A percentile compares a stretch with the other conserved stretches of the same genome.
Evolutionary conservation across 2,797 vertebrate genomes (phyloP).

Genomic region (Cynopterus sphinx): DNA sequence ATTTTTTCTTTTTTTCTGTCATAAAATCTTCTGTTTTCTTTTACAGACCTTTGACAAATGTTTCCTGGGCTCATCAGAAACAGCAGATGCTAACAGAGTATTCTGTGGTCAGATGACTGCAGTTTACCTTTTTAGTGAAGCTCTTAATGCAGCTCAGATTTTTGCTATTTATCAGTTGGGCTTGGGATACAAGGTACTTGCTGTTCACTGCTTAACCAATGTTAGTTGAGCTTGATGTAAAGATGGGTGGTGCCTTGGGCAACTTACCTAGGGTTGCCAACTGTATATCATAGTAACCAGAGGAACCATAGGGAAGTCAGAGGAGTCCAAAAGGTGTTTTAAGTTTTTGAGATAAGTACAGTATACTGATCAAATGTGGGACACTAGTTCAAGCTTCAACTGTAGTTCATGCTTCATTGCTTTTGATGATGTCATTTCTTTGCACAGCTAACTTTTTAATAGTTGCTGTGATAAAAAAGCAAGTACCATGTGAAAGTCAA

Average conservation of each 20-base stretch:
- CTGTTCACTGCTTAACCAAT: neutral
- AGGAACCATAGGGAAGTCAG: neutral
- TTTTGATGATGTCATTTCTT: neutral
- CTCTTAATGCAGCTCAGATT: slow-evolving; percentile 97
- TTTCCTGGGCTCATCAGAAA: slow-evolving; percentile 98
- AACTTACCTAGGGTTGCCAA: neutral
- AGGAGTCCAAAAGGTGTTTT: neutral
- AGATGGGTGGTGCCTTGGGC: neutral
- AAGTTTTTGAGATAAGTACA: neutral
- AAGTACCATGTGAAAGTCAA: neutral
- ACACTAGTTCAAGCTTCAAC: neutral
- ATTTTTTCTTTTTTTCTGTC: neutral
- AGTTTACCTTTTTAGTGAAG: slow-evolving; percentile 97
- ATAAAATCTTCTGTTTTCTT: slow-evolving; percentile 60
- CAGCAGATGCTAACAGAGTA: slow-evolving; percentile 95
- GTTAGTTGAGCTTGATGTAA: neutral
- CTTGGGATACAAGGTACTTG: slow-evolving; percentile 95
- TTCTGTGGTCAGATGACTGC: slow-evolving; percentile 99
- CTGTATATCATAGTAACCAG: neutral
- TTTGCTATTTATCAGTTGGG: slow-evolving; percentile 98
- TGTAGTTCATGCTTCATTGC: slow-evolving; percentile 8
- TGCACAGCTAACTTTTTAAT: neutral
- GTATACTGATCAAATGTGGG: neutral
- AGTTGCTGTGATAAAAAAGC: neutral
- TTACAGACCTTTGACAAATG: slow-evolving; percentile 98